Evolutionary conservation across 2,113 vertebrate species (phyloP).

Genomic region (Notothenia rossii): DNA sequence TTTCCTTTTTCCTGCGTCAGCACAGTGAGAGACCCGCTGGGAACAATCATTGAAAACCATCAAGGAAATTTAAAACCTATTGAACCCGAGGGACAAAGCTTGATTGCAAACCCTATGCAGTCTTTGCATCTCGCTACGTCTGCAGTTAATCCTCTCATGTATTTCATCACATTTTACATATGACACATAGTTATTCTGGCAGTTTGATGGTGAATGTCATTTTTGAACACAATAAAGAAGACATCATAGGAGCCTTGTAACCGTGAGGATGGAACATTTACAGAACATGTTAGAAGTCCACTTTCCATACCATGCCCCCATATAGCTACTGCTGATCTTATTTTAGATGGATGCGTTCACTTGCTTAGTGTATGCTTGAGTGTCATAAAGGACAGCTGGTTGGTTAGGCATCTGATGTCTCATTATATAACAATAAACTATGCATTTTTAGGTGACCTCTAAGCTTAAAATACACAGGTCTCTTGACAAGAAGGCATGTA

Average conservation of each 20-base stretch:
- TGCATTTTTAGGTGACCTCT: background rate
- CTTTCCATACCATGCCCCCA: background rate
- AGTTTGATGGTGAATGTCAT: background rate
- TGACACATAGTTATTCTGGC: background rate
- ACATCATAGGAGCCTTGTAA: too few species aligned
- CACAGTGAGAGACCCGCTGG: background rate
- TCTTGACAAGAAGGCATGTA: background rate
- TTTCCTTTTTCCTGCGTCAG: background rate
- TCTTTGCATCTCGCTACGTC: background rate
- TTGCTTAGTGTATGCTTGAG: too few species aligned
- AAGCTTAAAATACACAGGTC: constrained; percentile 3
- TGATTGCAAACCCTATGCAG: background rate
- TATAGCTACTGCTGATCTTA: background rate
- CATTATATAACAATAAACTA: background rate
- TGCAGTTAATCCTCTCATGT: background rate
- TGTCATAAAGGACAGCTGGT: background rate
- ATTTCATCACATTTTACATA: background rate
- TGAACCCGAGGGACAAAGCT: background rate
- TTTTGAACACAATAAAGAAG: background rate
- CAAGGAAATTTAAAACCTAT: background rate
- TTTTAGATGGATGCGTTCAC: constrained; percentile 11
- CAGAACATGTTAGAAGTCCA: background rate
- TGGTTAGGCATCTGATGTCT: background rate
- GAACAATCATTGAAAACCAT: background rate
- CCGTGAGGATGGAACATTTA: background rate